phyloP scores from a whole-genome alignment of 2,797 vertebrate species.

The Pteronotus mesoamericanus region DNA sequence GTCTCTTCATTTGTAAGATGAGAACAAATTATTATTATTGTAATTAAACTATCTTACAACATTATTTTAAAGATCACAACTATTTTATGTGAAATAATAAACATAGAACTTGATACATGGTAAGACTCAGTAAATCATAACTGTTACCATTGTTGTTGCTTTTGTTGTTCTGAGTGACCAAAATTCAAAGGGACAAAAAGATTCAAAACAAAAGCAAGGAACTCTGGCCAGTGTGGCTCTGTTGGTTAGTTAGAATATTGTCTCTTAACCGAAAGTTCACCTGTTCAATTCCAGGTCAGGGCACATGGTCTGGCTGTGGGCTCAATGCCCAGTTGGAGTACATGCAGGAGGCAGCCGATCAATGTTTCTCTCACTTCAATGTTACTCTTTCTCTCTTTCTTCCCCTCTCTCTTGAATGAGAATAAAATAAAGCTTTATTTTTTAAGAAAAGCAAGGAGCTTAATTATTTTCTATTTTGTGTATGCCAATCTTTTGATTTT shows the following conservation, averaged over 20 bases:
- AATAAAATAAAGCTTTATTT: background rate
- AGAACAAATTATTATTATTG: background rate
- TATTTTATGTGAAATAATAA: background rate
- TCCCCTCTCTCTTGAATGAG: background rate
- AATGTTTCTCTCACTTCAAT: background rate
- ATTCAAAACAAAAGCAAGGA: background rate
- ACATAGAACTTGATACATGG: background rate
- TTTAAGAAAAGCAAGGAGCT: background rate
- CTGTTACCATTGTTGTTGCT: background rate
- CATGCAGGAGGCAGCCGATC: background rate
- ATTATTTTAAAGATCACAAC: background rate
- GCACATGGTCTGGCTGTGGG: too few relatives aligned
- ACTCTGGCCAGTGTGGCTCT: background rate
- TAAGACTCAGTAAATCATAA: background rate
- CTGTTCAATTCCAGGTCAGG: background rate
- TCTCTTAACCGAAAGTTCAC: background rate
- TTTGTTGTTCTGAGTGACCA: background rate
- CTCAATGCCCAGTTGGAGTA: background rate
- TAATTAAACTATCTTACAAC: background rate
- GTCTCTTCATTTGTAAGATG: background rate
- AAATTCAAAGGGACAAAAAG: background rate
- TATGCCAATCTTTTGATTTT: background rate
- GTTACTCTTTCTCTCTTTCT: background rate
- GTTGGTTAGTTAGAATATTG: background rate
- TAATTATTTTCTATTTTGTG: background rate